Conservation (phyloP, 2,888 invertebrate genomes). For the Xanthorhoe designata region DNA sequence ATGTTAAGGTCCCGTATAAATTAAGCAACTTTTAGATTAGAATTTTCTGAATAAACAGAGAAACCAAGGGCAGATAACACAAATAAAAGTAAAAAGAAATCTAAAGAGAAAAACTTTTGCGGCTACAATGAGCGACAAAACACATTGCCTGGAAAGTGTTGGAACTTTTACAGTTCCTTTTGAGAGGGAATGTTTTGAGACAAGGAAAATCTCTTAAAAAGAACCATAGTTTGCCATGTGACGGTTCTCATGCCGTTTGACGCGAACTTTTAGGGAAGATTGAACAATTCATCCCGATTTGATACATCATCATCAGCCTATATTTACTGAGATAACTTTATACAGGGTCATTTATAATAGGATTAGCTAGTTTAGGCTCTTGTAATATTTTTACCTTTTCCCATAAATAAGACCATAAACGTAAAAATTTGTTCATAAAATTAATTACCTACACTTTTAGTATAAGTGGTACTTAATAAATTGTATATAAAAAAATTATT, state of each 20-base stretch:
- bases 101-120: conserved; percentile 66
- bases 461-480: too few relatives aligned
- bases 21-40: conserved; percentile 4
- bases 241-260: conserved; percentile 26
- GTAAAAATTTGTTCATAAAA: too few relatives aligned
- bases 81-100: conserved; percentile 77
- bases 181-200: conserved; percentile 43
- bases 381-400: too few relatives aligned
- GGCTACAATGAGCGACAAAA: conserved; percentile 81
- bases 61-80: conserved; percentile 61
- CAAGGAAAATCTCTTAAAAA: conserved; percentile 43
- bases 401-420: too few relatives aligned
- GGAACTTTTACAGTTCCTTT: conserved; percentile 48
- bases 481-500: too few relatives aligned
- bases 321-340: too few relatives aligned
- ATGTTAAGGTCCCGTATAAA: not conserved
- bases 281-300: not conserved
- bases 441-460: too few relatives aligned
- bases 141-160: conserved; percentile 69
- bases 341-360: too few relatives aligned
- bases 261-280: conserved; percentile 14
- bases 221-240: conserved; percentile 36
- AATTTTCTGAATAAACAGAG: conserved; percentile 43
- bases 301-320: not conserved
- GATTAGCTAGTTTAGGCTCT: too few relatives aligned